Conservation (phyloP, 2,888 invertebrate genomes). For the Drosophila atripex region DNA sequence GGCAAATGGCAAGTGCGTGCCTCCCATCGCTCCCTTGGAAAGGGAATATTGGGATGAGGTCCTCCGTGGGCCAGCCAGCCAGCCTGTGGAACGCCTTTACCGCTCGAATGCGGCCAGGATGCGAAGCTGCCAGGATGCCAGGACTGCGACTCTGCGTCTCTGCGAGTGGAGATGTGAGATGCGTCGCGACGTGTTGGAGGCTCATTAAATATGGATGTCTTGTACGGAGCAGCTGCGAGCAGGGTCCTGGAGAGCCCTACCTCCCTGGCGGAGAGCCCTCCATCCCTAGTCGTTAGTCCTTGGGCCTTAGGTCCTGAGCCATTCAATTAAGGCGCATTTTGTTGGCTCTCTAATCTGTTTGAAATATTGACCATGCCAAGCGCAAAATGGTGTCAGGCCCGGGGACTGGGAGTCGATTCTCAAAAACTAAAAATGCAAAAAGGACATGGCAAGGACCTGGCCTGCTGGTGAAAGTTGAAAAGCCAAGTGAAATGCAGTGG, state of each 20-base stretch:
- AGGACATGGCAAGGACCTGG: conserved; percentile 8
- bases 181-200: conserved; percentile 71
- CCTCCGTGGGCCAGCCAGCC: conserved; percentile 5
- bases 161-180: conserved; percentile 24
- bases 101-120: conserved; percentile 2
- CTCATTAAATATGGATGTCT: conserved; percentile 78
- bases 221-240: conserved; percentile 68
- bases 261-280: neutral
- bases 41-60: conserved; percentile 7
- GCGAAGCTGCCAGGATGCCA: neutral
- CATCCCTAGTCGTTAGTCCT: neutral
- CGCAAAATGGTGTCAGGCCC: conserved; percentile 72
- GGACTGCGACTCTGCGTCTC: conserved; percentile 16
- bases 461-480: neutral
- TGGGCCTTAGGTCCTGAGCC: conserved; percentile 31
- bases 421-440: conserved; percentile 5
- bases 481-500: neutral
- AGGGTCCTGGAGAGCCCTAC: neutral
- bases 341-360: conserved; percentile 74
- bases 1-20: conserved; percentile 35
- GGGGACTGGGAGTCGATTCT: conserved; percentile 30
- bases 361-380: conserved; percentile 77
- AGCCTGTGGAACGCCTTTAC: conserved; percentile 18
- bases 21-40: neutral
- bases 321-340: conserved; percentile 76